A percentile compares a stretch with the other conserved stretches of the same genome.
These are phyloP conservation scores for Homarus gammarus DNA, from an alignment of 2,888 invertebrate species.

Conservation along the genomic window DNA sequence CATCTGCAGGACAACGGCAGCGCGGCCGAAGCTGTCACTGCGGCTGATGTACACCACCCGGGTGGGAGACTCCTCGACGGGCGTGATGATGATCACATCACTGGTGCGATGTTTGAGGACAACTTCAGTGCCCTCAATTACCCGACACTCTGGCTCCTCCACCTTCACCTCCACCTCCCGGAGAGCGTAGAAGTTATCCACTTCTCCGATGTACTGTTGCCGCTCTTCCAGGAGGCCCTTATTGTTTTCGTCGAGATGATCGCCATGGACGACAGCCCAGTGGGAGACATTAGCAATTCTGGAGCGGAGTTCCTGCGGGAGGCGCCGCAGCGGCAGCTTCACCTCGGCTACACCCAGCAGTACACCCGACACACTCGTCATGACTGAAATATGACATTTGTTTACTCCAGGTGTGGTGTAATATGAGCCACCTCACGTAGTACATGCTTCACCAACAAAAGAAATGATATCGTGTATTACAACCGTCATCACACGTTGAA, in stretches of 20 bases:
- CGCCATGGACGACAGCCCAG: slow-evolving; percentile 34
- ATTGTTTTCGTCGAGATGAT: neutral
- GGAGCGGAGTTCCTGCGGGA: slow-evolving; percentile 48
- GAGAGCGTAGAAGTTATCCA: slow-evolving; percentile 59
- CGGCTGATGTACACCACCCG: slow-evolving; percentile 55
- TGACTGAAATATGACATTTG: neutral
- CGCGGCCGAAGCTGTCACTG: slow-evolving; percentile 54
- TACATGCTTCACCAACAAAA: no score
- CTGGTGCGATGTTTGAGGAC: slow-evolving; percentile 47
- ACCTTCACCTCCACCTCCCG: slow-evolving; percentile 50
- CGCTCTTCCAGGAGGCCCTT: slow-evolving; percentile 17
- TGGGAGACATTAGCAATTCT: slow-evolving; percentile 43
- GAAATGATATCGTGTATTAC: no score
- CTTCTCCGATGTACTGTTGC: slow-evolving; percentile 50
- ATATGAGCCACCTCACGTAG: no score
- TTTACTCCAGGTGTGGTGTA: neutral
- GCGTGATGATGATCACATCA: slow-evolving; percentile 50
- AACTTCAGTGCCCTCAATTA: slow-evolving; percentile 31
- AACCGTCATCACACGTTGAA: no score
- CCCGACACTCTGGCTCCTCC: slow-evolving; percentile 15
- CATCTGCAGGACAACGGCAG: slow-evolving; percentile 69
- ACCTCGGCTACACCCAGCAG: slow-evolving; percentile 72
- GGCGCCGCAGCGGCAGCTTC: slow-evolving; percentile 56
- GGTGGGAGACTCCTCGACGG: slow-evolving; percentile 5
- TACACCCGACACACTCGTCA: slow-evolving; percentile 44